phyloP scores from a whole-genome alignment of 2,113 vertebrate genomes.

The Phalacrocorax brasilianus region DNA sequence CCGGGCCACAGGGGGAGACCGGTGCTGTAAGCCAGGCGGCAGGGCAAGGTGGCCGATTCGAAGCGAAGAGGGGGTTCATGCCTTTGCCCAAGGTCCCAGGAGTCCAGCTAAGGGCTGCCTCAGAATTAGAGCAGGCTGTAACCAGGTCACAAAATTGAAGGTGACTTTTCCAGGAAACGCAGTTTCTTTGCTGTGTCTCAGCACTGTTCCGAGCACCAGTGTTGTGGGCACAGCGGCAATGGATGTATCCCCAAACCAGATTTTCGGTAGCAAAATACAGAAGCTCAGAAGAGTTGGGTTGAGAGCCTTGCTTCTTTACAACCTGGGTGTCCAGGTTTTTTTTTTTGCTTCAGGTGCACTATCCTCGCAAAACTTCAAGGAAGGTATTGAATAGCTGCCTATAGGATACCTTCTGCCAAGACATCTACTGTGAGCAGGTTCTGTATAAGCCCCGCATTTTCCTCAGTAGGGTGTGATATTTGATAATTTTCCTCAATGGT shows the following conservation, averaged over 20 bases:
- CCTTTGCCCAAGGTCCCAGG: not conserved
- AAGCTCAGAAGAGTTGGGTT: not conserved
- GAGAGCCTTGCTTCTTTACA: not conserved
- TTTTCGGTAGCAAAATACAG: not conserved
- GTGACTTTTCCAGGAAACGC: not conserved
- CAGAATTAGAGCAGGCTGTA: not conserved
- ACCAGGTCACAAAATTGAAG: not conserved
- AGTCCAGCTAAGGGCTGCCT: not conserved
- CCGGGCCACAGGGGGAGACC: not conserved
- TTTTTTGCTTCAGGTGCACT: not conserved
- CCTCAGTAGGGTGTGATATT: not conserved
- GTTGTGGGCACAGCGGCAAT: not conserved
- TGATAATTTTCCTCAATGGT: not conserved
- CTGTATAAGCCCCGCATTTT: not conserved
- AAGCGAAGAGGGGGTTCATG: not conserved
- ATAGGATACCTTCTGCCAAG: not conserved
- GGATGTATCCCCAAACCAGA: not conserved
- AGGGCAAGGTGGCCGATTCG: not conserved
- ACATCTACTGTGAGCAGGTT: accelerated
- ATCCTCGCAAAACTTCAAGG: not conserved
- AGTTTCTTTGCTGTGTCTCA: not conserved
- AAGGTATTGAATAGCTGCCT: not conserved
- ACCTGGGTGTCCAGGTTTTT: not conserved
- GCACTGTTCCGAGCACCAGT: accelerated
- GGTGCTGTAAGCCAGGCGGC: accelerated